phyloP scores from a whole-genome alignment of 1,140 invertebrate species.

The Lepidotrigona ventralis region DNA sequence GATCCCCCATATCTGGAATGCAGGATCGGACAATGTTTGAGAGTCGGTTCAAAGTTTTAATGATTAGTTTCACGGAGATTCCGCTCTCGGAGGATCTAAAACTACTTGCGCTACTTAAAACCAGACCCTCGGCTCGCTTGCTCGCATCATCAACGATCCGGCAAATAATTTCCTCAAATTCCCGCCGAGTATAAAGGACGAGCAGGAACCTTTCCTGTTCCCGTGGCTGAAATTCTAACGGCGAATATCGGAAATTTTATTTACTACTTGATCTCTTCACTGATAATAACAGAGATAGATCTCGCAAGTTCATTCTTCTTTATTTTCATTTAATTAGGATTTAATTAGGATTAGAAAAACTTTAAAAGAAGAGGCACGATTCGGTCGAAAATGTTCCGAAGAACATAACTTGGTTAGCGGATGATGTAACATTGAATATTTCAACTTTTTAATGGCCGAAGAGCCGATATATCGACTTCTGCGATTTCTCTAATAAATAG shows the following conservation, averaged over 20 bases:
- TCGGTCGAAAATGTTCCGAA: neutral
- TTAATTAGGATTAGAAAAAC: no score
- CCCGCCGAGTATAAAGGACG: no score
- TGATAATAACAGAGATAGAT: neutral
- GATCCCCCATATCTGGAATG: conserved; percentile 18
- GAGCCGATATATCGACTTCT: no score
- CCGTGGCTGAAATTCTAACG: neutral
- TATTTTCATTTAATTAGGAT: no score
- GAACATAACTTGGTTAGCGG: no score
- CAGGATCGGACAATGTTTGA: conserved; percentile 26
- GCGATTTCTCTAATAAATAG: no score
- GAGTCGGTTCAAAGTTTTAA: conserved; percentile 36
- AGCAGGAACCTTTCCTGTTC: neutral
- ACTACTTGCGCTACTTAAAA: neutral
- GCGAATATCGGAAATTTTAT: neutral
- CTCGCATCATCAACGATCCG: neutral
- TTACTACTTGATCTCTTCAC: neutral
- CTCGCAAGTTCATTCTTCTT: neutral
- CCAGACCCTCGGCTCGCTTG: neutral
- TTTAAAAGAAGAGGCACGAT: no score
- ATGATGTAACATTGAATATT: no score
- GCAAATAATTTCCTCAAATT: conserved; percentile 2
- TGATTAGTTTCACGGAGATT: conserved; percentile 16
- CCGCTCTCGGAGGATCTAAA: neutral
- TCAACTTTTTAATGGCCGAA: no score